Evolutionary conservation across 2,113 vertebrate genomes (phyloP), one percentile per base, ranked within the genome.

Genomic region (Rhea pennata): DNA sequence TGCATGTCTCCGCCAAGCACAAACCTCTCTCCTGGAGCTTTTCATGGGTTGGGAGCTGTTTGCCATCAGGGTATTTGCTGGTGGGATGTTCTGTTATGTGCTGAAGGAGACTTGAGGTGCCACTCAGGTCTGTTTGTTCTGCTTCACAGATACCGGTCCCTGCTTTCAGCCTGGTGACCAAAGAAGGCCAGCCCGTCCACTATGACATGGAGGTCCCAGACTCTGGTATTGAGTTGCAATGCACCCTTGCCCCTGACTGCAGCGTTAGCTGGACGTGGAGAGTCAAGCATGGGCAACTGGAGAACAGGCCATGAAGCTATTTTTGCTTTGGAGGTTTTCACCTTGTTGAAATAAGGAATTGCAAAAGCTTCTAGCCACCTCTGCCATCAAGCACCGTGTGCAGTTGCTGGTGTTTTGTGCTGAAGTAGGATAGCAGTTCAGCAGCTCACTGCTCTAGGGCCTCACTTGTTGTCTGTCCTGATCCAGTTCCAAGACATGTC

Each of bases 121-220:
- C 74, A 2, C 85, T 87, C 23, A 71, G 70, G 10, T 64, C n/a
- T 24, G 22, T 94, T 39, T 88, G 59, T 23, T 94, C 48, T 88
- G 70, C 95, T 61, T 42, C 78, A 5, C 97, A 99, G 99, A 99
- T 99, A 91, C 99, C 99, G 2, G 98, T 99, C 75, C 95, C 98
- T 15, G 98, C 99, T 23, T 99, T 99, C 98, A 99, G 99, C 50
- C 97, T 99, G 97, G 98, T 99, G 83, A 98, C 98, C 4, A 98
- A 98, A 80, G 98, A 98, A 4, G 98, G 99, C 36, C 97, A 98
- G 64, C 98, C 98, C 0, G 97, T 99, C 15, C 86, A 87, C 96
- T 98, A 98, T 2, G 98, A 99, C 84, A 98, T 99, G 97, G 99
- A 99, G 93, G 98, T 99, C 46, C 98, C 98, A 0, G 99, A 99